A percentile compares a stretch with the other conserved stretches of the same genome.
Conservation (phyloP, 2,888 invertebrate species). For the Leptarthrus brevirostris region DNA sequence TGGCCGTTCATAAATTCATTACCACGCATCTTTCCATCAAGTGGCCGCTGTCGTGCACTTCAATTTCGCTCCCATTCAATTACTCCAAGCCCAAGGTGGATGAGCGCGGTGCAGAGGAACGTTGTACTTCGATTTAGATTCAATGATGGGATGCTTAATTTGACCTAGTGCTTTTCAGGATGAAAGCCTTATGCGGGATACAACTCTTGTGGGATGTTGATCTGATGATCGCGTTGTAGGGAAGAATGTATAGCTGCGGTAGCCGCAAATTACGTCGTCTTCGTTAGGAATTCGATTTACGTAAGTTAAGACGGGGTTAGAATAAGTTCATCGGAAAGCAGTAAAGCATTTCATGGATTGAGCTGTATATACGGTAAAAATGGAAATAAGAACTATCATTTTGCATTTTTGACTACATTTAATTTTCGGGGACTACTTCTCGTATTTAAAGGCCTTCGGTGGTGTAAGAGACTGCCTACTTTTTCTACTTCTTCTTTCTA, state of each 20-base stretch:
- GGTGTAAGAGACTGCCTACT: no score
- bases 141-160: background rate
- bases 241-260: background rate
- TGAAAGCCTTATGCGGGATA: background rate
- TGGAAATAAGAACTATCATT: no score
- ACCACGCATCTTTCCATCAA: background rate
- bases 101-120: background rate
- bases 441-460: no score
- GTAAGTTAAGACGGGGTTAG: background rate
- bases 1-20: slow-evolving; percentile 4
- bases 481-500: no score
- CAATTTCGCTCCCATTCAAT: background rate
- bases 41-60: background rate
- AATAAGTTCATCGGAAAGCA: no score
- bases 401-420: no score
- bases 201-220: no score
- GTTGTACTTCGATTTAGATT: background rate
- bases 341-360: no score
- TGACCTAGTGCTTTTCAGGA: background rate
- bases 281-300: slow-evolving; percentile 14
- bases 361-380: no score
- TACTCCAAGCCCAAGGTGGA: background rate
- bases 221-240: background rate
- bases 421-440: no score
- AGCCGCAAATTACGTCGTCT: slow-evolving; percentile 10